These are phyloP conservation scores for Drosophila hydei DNA, from an alignment of 1,140 invertebrate species.

Conservation along the genomic window DNA sequence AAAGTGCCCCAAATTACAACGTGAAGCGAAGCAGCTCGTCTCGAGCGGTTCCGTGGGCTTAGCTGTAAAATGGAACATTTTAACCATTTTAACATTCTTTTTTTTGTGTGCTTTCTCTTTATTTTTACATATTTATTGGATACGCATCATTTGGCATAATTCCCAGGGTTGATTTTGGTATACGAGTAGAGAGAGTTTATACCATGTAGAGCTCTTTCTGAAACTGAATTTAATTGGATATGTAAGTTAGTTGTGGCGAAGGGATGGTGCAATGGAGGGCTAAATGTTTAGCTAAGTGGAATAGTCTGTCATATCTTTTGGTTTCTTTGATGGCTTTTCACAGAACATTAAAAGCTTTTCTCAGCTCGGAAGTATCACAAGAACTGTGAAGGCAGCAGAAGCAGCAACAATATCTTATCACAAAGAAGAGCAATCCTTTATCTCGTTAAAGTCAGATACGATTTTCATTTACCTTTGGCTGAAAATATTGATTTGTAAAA, in stretches of 20 bases:
- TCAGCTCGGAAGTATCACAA: too few relatives aligned
- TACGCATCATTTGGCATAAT: constrained; percentile 55
- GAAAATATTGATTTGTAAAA: background rate
- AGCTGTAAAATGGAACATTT: constrained; percentile 39
- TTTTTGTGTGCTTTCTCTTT: constrained; percentile 13
- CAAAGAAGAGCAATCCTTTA: too few relatives aligned
- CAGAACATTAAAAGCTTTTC: background rate
- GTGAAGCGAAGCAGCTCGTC: constrained; percentile 15
- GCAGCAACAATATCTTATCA: too few relatives aligned
- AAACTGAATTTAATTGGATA: background rate
- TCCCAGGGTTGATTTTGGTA: constrained; percentile 20
- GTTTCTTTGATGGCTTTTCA: background rate
- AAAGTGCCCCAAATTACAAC: constrained; percentile 57
- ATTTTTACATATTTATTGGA: constrained; percentile 45
- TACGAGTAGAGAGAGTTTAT: background rate
- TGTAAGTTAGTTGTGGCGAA: background rate
- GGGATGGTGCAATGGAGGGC: background rate
- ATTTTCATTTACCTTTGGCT: too few relatives aligned
- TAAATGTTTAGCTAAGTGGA: background rate
- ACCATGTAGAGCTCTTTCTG: too few relatives aligned
- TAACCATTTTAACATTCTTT: constrained; percentile 20
- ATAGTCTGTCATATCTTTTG: background rate
- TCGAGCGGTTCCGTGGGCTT: constrained; percentile 12
- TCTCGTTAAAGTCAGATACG: too few relatives aligned
- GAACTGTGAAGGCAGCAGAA: too few relatives aligned